These are phyloP conservation scores for Lasioglossum calceatum DNA, from an alignment of 2,888 invertebrate genomes.

Conservation along the genomic window DNA sequence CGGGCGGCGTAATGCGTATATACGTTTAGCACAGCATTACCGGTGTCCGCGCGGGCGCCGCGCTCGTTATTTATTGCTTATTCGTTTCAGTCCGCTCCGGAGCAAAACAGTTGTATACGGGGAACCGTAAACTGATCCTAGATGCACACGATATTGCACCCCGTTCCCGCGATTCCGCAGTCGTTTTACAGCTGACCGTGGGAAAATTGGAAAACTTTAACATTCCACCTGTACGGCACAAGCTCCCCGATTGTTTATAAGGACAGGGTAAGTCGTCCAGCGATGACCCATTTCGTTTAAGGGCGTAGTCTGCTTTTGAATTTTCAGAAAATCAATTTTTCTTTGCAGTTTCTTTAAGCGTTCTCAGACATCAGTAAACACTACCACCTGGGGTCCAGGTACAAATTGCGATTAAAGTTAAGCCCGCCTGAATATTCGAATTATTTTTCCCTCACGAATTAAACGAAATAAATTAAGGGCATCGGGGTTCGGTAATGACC, in stretches of 20 bases:
- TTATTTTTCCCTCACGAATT: conserved; percentile 52
- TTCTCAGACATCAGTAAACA: conserved; percentile 61
- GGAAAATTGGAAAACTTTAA: conserved; percentile 69
- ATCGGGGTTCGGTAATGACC: conserved; percentile 12
- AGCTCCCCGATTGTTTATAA: conserved; percentile 32
- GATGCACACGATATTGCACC: conserved; percentile 48
- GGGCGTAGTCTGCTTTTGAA: background rate
- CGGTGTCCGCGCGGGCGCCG: conserved; percentile 34
- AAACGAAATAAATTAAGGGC: conserved; percentile 49
- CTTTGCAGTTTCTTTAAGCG: background rate
- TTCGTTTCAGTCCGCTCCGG: conserved; percentile 50
- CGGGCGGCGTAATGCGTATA: conserved; percentile 42
- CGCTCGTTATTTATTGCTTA: conserved; percentile 71
- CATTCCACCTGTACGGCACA: conserved; percentile 45
- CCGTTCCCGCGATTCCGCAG: conserved; percentile 10
- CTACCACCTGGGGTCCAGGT: conserved; percentile 59
- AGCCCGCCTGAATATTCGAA: conserved; percentile 54
- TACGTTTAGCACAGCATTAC: conserved; percentile 65
- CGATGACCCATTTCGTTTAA: background rate
- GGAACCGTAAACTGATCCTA: conserved; percentile 58
- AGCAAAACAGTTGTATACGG: conserved; percentile 50
- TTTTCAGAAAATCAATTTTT: background rate
- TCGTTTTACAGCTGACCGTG: conserved; percentile 45
- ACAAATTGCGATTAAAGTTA: conserved; percentile 77
- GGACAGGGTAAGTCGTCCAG: background rate